phyloP scores from a whole-genome alignment of 2,113 vertebrate species.

The Gopherus evgoodei region DNA sequence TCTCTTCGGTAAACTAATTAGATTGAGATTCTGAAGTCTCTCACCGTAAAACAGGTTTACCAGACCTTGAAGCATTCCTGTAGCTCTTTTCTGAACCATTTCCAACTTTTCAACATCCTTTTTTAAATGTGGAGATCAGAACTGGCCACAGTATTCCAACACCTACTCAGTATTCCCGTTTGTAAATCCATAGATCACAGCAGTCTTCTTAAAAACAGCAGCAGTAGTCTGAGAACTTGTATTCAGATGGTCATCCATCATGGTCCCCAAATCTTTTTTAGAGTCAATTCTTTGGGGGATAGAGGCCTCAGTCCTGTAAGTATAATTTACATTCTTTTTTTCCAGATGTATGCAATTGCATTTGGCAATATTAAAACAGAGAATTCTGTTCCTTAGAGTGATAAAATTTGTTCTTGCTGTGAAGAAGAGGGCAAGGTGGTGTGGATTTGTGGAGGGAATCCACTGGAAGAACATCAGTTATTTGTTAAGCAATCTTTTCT shows the following conservation, averaged over 20 bases:
- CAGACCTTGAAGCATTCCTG: background rate
- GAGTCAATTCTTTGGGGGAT: background rate
- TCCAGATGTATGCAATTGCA: background rate
- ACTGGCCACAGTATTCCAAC: constrained; percentile 24
- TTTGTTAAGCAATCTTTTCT: background rate
- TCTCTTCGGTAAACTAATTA: constrained; percentile 24
- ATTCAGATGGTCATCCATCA: background rate
- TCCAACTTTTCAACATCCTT: constrained; percentile 51
- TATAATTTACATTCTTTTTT: background rate
- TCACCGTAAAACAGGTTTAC: background rate
- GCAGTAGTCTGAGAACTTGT: background rate
- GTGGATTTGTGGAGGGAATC: background rate
- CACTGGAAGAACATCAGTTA: background rate
- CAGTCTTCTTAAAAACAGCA: background rate
- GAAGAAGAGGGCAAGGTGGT: background rate
- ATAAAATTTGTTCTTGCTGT: background rate
- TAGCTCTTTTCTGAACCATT: constrained; percentile 16
- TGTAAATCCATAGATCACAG: background rate
- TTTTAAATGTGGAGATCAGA: constrained; percentile 56
- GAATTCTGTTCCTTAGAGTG: background rate
- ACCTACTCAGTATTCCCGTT: background rate
- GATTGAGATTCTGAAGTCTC: background rate
- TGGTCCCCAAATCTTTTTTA: background rate
- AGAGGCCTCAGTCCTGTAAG: background rate
- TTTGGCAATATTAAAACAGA: background rate